These are phyloP conservation scores for Chiroxiphia lanceolata DNA, from an alignment of 2,797 vertebrate genomes.

Conservation along the genomic window DNA sequence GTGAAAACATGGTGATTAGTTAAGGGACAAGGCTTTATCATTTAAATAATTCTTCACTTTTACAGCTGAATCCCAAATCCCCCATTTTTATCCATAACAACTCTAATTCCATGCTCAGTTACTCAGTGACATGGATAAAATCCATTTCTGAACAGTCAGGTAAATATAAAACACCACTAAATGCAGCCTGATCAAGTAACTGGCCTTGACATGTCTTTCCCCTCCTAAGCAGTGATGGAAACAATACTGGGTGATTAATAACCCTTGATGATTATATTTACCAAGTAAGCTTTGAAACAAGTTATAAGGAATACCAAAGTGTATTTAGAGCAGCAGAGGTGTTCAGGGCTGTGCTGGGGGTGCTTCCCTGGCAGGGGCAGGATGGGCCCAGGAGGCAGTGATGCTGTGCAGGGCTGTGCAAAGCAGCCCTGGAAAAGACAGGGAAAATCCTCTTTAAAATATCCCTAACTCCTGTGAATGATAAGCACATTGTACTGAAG, in stretches of 20 bases:
- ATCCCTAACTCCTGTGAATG: background rate
- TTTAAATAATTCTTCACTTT: background rate
- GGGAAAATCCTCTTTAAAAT: background rate
- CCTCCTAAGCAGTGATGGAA: background rate
- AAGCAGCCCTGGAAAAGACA: background rate
- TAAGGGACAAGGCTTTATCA: background rate
- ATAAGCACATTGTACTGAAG: background rate
- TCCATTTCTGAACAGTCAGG: background rate
- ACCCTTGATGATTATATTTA: background rate
- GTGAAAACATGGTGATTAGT: background rate
- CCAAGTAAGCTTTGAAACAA: background rate
- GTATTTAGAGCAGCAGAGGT: background rate
- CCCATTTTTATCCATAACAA: background rate
- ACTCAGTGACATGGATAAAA: background rate
- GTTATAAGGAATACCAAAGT: fast-evolving
- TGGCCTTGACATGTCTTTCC: background rate
- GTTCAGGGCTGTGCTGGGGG: background rate
- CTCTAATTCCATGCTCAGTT: background rate
- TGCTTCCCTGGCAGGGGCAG: background rate
- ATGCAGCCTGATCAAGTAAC: background rate
- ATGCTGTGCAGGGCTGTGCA: background rate
- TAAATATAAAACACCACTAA: background rate
- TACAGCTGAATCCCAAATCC: background rate
- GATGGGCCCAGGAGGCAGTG: fast-evolving
- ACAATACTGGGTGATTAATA: background rate